Evolutionary conservation across 2,888 invertebrate genomes (phyloP).

Genomic region (Drosophila differens): DNA sequence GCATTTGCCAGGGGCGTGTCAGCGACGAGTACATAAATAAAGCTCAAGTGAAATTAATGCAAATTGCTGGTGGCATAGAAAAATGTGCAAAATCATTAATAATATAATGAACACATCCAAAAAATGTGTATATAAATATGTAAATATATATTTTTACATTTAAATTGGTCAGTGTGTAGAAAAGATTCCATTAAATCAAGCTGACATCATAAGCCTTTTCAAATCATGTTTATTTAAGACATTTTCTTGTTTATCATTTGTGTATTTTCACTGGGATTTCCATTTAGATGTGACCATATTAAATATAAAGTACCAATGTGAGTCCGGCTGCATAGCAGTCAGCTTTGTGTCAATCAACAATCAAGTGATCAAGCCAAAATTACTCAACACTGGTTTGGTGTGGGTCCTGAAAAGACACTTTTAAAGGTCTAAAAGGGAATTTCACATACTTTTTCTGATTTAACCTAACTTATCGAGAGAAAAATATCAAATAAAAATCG

Average conservation of each 20-base stretch:
- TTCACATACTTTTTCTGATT: not conserved
- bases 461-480: rapidly evolving
- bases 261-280: not conserved
- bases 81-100: constrained; percentile 20
- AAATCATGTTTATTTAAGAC: not conserved
- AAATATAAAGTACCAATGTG: not conserved
- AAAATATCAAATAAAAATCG: not conserved
- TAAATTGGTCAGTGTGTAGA: constrained; percentile 3
- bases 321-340: constrained; percentile 8
- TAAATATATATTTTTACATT: not conserved
- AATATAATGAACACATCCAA: constrained; percentile 6
- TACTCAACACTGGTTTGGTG: not conserved
- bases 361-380: not conserved
- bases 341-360: constrained; percentile 20
- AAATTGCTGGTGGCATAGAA: constrained; percentile 21
- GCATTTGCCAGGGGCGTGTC: constrained; percentile 40
- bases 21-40: not conserved
- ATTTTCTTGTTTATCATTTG: not conserved
- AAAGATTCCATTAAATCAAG: not conserved
- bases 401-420: not conserved
- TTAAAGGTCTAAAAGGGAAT: not conserved
- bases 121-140: not conserved
- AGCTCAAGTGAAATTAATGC: constrained; percentile 45
- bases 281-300: not conserved
- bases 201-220: constrained; percentile 25